phyloP scores from a whole-genome alignment of 2,797 vertebrate genomes.

The Sebastolobus altivelis region DNA sequence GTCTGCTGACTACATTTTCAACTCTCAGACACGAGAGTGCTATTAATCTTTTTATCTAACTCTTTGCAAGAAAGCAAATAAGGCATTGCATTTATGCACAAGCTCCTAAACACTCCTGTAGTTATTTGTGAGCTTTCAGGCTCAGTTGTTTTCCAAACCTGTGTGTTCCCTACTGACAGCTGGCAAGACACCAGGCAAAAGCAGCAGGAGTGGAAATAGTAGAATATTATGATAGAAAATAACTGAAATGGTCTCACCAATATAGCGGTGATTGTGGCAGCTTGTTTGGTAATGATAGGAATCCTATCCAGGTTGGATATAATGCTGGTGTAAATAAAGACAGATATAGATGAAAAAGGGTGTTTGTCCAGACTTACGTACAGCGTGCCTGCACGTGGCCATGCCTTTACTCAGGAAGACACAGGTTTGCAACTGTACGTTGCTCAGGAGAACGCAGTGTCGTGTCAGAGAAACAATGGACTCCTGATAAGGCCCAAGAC shows the following conservation, averaged over 20 bases:
- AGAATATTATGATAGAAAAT: conserved; percentile 9
- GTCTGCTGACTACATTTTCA: not conserved
- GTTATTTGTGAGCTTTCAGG: not conserved
- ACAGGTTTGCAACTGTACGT: conserved; percentile 91
- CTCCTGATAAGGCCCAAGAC: conserved; percentile 82
- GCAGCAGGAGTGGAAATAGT: conserved; percentile 19
- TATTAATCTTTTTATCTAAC: no score
- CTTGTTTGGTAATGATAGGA: not conserved
- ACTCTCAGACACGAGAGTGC: no score
- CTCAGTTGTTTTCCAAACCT: conserved; percentile 1
- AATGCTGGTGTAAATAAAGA: conserved; percentile 20
- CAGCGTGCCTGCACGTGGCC: conserved; percentile 90
- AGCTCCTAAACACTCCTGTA: not conserved
- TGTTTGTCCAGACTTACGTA: conserved; percentile 89
- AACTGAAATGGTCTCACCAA: conserved; percentile 3
- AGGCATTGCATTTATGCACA: not conserved
- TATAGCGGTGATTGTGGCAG: not conserved
- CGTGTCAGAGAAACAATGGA: conserved; percentile 90
- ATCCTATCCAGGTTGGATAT: not conserved
- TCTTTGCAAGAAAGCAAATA: not conserved
- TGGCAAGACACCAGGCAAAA: conserved; percentile 15
- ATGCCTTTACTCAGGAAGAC: conserved; percentile 92
- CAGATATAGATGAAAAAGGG: not conserved
- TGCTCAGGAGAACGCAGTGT: conserved; percentile 91
- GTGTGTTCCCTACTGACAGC: not conserved